phyloP scores from a whole-genome alignment of 2,797 vertebrate species.

The Neopelma chrysocephalum region DNA sequence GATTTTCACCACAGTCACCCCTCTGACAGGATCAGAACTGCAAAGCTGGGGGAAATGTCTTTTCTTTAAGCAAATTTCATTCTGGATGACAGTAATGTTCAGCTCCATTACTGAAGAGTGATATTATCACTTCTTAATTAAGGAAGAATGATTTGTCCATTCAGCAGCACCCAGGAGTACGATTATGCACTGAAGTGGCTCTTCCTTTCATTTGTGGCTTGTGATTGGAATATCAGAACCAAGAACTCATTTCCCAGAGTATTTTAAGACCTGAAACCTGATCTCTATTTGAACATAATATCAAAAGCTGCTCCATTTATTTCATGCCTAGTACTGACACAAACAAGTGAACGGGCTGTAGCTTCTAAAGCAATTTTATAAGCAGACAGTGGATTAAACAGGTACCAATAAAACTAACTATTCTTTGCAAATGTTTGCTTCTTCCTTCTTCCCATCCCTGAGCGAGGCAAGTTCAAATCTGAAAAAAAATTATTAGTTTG shows the following conservation, averaged over 20 bases:
- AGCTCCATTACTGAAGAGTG: background rate
- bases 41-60: background rate
- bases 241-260: background rate
- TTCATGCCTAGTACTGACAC: background rate
- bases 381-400: background rate
- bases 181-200: background rate
- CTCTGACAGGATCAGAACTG: background rate
- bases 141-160: background rate
- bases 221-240: background rate
- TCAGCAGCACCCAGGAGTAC: background rate
- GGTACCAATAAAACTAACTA: background rate
- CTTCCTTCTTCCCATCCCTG: background rate
- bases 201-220: background rate
- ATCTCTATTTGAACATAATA: background rate
- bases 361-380: background rate
- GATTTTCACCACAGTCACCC: background rate
- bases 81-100: background rate
- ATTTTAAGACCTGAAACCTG: background rate
- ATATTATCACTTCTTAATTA: conserved; percentile 2
- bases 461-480: background rate
- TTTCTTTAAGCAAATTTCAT: background rate
- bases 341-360: background rate
- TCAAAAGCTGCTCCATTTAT: background rate
- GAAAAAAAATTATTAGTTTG: background rate
- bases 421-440: background rate